Base-by-base conservation (phyloP, 2,113 vertebrate genomes). In the Morone chrysops region DNA sequence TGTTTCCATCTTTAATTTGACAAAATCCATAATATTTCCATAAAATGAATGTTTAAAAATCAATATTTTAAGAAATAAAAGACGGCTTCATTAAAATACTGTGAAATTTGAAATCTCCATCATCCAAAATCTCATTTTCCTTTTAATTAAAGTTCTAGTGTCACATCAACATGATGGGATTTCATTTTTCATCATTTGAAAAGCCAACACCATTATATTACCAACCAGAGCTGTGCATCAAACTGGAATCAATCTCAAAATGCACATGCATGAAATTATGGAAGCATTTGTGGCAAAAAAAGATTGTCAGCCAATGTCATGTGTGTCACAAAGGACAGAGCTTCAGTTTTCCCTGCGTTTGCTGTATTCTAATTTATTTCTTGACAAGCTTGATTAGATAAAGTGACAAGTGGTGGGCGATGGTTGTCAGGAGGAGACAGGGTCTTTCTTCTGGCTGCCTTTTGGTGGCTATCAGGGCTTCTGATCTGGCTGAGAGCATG, bases 351-450 rank as follows among this genome's bases (percentile, higher is more conserved):
- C 45, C 51, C 67, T 17, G 0, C 13, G 16, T 87, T 73, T 67
- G 60, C 71, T 70, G 66, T 84, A 82, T 83, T 87, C 80, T 79
- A 78, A 89, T 93, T 90, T 93, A 92, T 91, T 92, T 92, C 84
- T 77, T 85, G 88, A 90, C 90, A 90, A 79, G 67, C 75, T 54
- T 87, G 83, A 90, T 91, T 87, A 93, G 93, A 92, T 92, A 93
- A 93, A 84, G 85, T 83, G 84, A 82, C 20, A 53, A 82, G 80
- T 45, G 85, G 74, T 68, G 41, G 80, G 80, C 88, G 84, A 72
- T 53, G 86, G 45, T 48, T 84, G 89, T 91, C 85, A 86, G 82
- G 69, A 81, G 56, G 70, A 87, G 88, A 89, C 71, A 17, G 67
- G 31, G 53, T 80, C 87, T 91, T 88, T 91, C 84, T 90, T 83